Evolutionary conservation across 2,797 vertebrate species (phyloP).

Genomic region (Pseudochirops corinnae): DNA sequence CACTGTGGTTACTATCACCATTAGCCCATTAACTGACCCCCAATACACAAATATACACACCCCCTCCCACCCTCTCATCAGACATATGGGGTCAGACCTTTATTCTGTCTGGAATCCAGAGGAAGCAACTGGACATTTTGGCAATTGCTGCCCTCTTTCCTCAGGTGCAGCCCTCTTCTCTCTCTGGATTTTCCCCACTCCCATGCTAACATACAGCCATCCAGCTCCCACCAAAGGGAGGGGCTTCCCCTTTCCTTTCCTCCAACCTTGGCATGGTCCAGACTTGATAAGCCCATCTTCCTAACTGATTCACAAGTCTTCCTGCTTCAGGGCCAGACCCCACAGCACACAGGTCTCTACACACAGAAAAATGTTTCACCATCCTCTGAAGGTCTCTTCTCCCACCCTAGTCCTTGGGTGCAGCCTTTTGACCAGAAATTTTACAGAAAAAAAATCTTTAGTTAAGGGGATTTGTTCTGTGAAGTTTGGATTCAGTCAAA

Average conservation of each 20-base stretch:
- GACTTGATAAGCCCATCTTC: not conserved
- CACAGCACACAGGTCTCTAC: not conserved
- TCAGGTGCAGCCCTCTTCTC: not conserved
- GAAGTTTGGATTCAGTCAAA: too few relatives aligned
- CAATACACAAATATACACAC: not conserved
- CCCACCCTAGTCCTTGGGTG: not conserved
- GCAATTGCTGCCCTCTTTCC: not conserved
- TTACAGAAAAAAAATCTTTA: too few relatives aligned
- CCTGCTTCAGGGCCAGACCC: not conserved
- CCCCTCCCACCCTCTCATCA: not conserved
- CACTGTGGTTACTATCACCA: not conserved
- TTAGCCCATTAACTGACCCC: not conserved
- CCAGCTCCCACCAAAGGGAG: not conserved
- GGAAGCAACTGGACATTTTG: not conserved
- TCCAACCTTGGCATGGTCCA: slow-evolving; percentile 54
- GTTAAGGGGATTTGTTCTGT: too few relatives aligned
- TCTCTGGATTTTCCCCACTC: not conserved
- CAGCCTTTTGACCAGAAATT: too few relatives aligned
- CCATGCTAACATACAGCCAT: not conserved
- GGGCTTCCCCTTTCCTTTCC: not conserved
- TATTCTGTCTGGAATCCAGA: not conserved
- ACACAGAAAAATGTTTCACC: not conserved
- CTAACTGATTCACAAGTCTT: not conserved
- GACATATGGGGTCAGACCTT: not conserved
- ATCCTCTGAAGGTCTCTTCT: too few relatives aligned